Percentiles rank a stretch among this genome's conserved stretches.
Evolutionary conservation across 2,113 vertebrate species (phyloP).

Genomic region (Leptocoma aspasia): DNA sequence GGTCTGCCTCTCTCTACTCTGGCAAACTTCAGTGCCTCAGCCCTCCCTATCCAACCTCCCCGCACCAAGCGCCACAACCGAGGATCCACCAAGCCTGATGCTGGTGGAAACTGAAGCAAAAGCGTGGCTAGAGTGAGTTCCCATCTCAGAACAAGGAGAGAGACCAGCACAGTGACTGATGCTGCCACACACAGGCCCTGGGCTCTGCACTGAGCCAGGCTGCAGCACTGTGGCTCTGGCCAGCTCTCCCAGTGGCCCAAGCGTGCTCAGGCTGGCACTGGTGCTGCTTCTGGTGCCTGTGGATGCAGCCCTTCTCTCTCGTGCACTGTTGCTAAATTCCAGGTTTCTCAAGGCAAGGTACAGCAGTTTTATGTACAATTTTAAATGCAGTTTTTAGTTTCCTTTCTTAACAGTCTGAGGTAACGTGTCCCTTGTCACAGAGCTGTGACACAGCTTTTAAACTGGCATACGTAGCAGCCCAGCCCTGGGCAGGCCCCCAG

Average conservation of each 20-base stretch:
- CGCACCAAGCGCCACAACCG: rapidly evolving
- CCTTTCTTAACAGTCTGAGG: background rate
- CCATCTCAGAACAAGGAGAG: background rate
- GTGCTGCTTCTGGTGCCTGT: background rate
- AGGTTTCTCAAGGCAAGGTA: background rate
- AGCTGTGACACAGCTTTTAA: background rate
- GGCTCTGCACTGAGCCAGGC: rapidly evolving
- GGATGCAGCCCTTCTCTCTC: background rate
- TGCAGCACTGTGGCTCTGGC: background rate
- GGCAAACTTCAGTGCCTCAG: background rate
- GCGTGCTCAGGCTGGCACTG: rapidly evolving
- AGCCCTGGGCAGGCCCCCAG: background rate
- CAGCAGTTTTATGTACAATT: background rate
- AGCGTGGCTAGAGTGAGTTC: background rate
- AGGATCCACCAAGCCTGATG: background rate
- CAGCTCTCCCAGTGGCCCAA: background rate
- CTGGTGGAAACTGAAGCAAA: background rate
- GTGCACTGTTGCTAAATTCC: background rate
- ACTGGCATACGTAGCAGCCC: rapidly evolving
- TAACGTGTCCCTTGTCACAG: background rate
- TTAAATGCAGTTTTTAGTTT: background rate
- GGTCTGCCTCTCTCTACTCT: background rate
- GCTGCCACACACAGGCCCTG: background rate
- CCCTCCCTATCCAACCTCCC: background rate
- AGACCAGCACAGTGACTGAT: background rate